Evolutionary conservation across 92 coral and sea anemone genomes (phyloP).

Genomic region (Zoanthus sociatus): DNA sequence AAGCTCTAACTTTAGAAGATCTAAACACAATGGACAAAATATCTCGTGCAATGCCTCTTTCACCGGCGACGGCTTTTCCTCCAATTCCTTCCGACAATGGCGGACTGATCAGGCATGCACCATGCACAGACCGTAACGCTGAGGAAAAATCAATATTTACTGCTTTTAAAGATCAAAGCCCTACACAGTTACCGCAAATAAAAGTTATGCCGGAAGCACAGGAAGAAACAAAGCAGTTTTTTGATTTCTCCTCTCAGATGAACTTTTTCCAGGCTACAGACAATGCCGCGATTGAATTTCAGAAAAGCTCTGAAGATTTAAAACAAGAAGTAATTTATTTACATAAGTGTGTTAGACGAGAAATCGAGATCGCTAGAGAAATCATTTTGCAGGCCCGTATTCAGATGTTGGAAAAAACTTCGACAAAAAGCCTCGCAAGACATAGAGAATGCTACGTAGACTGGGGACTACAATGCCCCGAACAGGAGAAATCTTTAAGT

Average conservation of each 20-base stretch:
- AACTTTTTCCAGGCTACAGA: neutral
- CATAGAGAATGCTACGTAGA: neutral
- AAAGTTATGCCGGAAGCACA: neutral
- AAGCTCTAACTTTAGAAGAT: conserved; percentile 24
- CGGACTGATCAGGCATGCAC: neutral
- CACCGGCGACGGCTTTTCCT: neutral
- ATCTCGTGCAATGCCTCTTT: neutral
- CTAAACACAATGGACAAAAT: neutral
- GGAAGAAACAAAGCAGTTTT: neutral
- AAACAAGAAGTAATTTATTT: conserved; percentile 10
- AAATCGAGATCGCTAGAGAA: neutral
- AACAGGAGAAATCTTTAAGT: neutral
- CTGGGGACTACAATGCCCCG: neutral
- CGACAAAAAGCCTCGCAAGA: neutral
- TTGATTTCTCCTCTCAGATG: neutral
- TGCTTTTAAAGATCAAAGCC: neutral
- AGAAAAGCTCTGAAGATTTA: conserved; percentile 4
- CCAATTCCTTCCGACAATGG: conserved; percentile 19
- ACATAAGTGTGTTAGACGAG: neutral
- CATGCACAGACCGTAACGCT: neutral
- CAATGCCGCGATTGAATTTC: neutral
- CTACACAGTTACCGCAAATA: conserved; percentile 22
- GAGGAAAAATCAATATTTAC: neutral
- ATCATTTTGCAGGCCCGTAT: conserved; percentile 14
- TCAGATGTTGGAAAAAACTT: neutral